Percentiles rank a stretch among this genome's conserved stretches.
phyloP scores from a whole-genome alignment of 2,113 vertebrate species.

The Ascaphus truei region DNA sequence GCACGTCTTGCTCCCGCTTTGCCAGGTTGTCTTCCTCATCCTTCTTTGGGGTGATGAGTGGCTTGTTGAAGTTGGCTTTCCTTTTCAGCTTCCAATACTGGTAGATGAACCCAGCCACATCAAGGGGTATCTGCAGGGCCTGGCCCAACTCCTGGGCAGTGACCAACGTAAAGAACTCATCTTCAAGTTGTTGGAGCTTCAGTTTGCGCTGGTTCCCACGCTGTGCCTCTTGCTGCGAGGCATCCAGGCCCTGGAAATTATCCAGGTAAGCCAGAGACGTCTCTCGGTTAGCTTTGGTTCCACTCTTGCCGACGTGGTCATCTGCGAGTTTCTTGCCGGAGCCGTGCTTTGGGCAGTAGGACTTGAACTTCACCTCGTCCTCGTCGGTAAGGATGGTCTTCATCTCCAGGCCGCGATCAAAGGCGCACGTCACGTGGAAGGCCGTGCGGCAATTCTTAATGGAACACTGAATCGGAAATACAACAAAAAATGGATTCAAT shows the following conservation, averaged over 20 bases:
- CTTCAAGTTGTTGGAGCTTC: conserved; percentile 91
- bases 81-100: conserved; percentile 98
- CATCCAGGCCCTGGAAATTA: conserved; percentile 57
- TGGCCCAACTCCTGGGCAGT: conserved; percentile 73
- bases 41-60: conserved; percentile 89
- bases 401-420: conserved; percentile 85
- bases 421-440: conserved; percentile 94
- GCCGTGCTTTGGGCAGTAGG: conserved; percentile 91
- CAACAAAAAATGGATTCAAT: too few species aligned
- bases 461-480: conserved; percentile 72
- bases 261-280: conserved; percentile 41
- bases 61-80: conserved; percentile 90
- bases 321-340: conserved; percentile 50
- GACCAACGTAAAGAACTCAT: conserved; percentile 88
- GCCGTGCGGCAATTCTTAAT: conserved; percentile 92
- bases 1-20: conserved; percentile 87
- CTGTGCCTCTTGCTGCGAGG: conserved; percentile 73
- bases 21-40: conserved; percentile 95
- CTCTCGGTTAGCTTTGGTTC: conserved; percentile 45
- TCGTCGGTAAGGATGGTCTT: conserved; percentile 89
- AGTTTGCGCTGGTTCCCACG: conserved; percentile 82
- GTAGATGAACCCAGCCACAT: conserved; percentile 83
- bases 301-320: conserved; percentile 46
- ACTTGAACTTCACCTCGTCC: conserved; percentile 96
- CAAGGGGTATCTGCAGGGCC: conserved; percentile 67